Percentiles rank a stretch among this genome's conserved stretches.
phyloP scores from a whole-genome alignment of 2,888 invertebrate species.

The Trissonchulus sp. region DNA sequence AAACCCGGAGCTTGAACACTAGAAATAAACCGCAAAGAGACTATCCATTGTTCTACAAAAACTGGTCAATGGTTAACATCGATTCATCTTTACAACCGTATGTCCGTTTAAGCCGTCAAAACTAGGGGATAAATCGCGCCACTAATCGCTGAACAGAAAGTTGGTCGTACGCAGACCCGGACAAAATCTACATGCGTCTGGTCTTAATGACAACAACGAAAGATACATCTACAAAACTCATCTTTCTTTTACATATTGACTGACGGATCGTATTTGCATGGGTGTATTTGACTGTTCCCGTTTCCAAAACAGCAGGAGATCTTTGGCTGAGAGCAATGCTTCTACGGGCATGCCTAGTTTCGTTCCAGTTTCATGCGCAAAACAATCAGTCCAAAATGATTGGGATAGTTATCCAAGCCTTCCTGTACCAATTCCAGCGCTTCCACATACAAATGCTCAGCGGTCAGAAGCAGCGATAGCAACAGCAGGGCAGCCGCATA shows the following conservation, averaged over 20 bases:
- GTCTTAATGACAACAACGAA: not conserved
- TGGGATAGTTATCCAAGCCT: conserved; percentile 82
- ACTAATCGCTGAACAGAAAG: too few relatives aligned
- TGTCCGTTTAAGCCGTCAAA: too few relatives aligned
- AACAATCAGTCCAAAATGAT: conserved; percentile 60
- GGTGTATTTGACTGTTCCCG: conserved; percentile 50
- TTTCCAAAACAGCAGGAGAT: conserved; percentile 80
- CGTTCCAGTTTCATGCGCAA: conserved; percentile 46
- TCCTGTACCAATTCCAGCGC: conserved; percentile 61
- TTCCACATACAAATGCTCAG: conserved; percentile 67
- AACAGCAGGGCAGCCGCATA: conserved; percentile 73
- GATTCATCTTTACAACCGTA: too few relatives aligned
- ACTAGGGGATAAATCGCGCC: too few relatives aligned
- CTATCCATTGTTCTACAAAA: too few relatives aligned
- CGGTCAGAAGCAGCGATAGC: conserved; percentile 68
- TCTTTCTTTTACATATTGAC: conserved; percentile 9
- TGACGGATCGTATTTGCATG: conserved; percentile 9
- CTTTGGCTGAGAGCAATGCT: conserved; percentile 77
- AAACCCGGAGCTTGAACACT: too few relatives aligned
- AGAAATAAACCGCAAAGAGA: too few relatives aligned
- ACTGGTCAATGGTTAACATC: too few relatives aligned
- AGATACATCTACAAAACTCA: not conserved
- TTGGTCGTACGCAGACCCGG: too few relatives aligned
- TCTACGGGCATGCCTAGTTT: conserved; percentile 59
- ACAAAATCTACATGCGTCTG: not conserved